Conservation (phyloP, 1,140 invertebrate species). For the Bombus picipes region DNA sequence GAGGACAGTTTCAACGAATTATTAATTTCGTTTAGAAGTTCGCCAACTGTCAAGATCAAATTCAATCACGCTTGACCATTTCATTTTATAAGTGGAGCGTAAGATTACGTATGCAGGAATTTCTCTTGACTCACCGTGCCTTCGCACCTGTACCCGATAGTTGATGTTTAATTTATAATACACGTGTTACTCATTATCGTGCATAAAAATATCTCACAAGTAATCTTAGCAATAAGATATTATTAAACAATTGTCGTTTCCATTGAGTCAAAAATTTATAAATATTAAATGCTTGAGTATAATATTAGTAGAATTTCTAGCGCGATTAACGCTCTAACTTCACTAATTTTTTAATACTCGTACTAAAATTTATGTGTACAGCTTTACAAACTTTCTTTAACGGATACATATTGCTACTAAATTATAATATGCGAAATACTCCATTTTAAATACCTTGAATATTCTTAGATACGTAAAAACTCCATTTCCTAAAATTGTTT, state of each 20-base stretch:
- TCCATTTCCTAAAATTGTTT: too few relatives aligned
- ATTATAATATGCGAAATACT: too few relatives aligned
- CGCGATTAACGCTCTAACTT: too few relatives aligned
- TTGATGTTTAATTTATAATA: conserved; percentile 51
- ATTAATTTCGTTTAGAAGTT: conserved; percentile 37
- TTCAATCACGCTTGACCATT: conserved; percentile 71
- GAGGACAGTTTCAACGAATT: conserved; percentile 15
- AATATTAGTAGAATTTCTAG: background rate
- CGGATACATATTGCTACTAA: too few relatives aligned
- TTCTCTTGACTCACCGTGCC: conserved; percentile 57
- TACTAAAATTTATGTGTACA: too few relatives aligned
- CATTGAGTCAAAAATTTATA: background rate
- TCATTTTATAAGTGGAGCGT: conserved; percentile 56
- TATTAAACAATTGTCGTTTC: background rate
- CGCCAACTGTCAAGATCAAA: conserved; percentile 66
- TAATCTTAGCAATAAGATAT: background rate
- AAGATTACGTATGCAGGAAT: conserved; percentile 80
- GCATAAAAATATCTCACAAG: conserved; percentile 15
- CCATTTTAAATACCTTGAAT: too few relatives aligned
- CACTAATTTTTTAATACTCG: too few relatives aligned
- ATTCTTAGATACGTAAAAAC: too few relatives aligned
- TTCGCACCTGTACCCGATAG: conserved; percentile 52
- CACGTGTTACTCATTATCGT: conserved; percentile 1
- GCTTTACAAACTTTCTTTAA: too few relatives aligned
- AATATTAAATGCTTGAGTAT: background rate